Evolutionary conservation across 2,797 vertebrate species (phyloP), one percentile per base, ranked within the genome.

Genomic region (Emydoidea blandingii): DNA sequence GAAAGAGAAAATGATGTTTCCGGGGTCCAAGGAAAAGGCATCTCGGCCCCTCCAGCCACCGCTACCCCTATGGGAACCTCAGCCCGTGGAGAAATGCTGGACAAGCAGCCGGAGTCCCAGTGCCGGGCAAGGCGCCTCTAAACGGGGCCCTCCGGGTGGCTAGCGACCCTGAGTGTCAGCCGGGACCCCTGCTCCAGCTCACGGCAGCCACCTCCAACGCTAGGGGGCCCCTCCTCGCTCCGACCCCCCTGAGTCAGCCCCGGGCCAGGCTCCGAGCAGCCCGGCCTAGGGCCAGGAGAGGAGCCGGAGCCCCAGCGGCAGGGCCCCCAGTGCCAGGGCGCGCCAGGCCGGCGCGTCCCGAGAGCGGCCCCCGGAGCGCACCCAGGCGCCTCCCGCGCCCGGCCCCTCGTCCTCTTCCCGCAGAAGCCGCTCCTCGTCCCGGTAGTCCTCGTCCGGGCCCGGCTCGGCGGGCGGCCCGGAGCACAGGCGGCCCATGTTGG

Each of bases 401-500:
- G 34, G 29, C 56, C 47, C 74, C 57, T 50, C 52, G 56, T 81
- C 31, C 12, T 44, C 47, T 5, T 11, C 37, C 65, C 41, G 25
- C 10, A 34, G 27, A 7, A 12, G 15, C 53, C 57, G 29, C 57
- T 83, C 89, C 8, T 78, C 85, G 83, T 90, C 91, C 27, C 98
- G 98, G 19, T 98, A 98, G 74, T 98, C 97, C 59, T 98, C 98
- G 12, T 98, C 98, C 90, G 89, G 18, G 52, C 98, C 97, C 34
- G 49, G 54, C 19, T 98, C 98, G 25, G 74, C 83, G 1, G 98
- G 97, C 3, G 98, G 96, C 12, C 98, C 98, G 50, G 97, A 91
- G 90, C 99, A 99, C 4, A 99, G 98, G 52, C 97, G 98, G 81
- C 97, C 98, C 98, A 99, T 99, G 97, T 98, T 99, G 88, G 98